phyloP scores from a whole-genome alignment of 2,113 vertebrate genomes.

The Lycaon pictus region DNA sequence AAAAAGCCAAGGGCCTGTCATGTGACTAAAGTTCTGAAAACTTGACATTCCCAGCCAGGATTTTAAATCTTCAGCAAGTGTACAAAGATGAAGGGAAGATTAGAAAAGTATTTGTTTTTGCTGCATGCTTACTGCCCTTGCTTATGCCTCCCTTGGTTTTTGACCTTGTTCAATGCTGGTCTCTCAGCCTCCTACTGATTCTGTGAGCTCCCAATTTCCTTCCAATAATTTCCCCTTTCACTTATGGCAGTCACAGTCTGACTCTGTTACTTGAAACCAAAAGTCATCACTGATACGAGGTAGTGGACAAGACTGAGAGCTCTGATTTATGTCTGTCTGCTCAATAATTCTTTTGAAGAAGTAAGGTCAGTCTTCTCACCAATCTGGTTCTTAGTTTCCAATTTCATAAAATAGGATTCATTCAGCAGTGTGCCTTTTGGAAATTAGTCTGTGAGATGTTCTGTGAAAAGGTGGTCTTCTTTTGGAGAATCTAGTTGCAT shows the following conservation, averaged over 20 bases:
- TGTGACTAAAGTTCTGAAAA: constrained; percentile 38
- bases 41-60: neutral
- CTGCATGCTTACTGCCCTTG: neutral
- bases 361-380: neutral
- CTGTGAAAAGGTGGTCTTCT: constrained; percentile 2
- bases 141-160: neutral
- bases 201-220: constrained; percentile 10
- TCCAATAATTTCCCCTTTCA: neutral
- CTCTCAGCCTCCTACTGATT: neutral
- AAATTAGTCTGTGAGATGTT: neutral
- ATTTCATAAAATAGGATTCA: neutral
- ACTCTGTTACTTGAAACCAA: constrained; percentile 45
- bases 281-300: neutral
- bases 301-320: neutral
- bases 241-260: neutral
- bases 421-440: neutral
- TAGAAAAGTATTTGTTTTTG: neutral
- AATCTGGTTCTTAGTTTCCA: constrained; percentile 14
- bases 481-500: constrained; percentile 29
- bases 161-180: neutral
- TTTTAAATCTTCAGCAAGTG: neutral
- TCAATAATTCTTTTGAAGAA: constrained; percentile 19
- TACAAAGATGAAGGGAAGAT: neutral
- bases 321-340: neutral
- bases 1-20: neutral